Evolutionary conservation across 1,140 invertebrate species (phyloP), one percentile per base, ranked within the genome.

Genomic region (Bradynema listronoti): DNA sequence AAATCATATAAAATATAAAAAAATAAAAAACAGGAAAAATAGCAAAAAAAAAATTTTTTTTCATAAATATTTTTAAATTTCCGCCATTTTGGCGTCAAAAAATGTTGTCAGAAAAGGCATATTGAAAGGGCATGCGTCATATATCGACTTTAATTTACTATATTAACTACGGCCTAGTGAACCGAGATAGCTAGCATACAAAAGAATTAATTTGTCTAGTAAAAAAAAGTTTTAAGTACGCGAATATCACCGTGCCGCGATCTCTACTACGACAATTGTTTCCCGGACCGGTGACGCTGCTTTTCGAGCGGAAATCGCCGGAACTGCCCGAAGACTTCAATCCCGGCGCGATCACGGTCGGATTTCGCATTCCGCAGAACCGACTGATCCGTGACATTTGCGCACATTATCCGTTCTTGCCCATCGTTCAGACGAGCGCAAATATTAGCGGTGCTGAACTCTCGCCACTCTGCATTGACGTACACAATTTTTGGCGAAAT

Each of bases 381-480:
- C 24, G 33, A 24, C 57, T 72, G 41, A 53, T 65, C 14, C 52
- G 52, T 25, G 32, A 69, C 24, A n/a, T 67, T 7, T 67, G 65
- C 36, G 24, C 27, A n/a, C n/a, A 22, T 16, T 43, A 50, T 16
- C 36, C 67, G 24, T 25, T 56, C 5, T 33, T 41, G n/a, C 64
- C 66, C 19, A 11, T 67, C 34, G 65, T 51, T 4, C 65, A 67
- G 36, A 67, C 65, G 19, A 72, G 68, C 25, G 65, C 65, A 2
- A 67, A 67, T 41, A 30, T 71, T 24, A 67, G 65, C 36, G 65
- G 65, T 16, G 30, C 62, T 7, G 58, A 50, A 19, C 41, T 50
- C 16, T 64, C 43, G 34, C 34, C 53, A n/a, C n/a, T 69, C 19
- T 5, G 43, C n/a, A 42, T 62, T 14, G 51, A 64, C 30, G 53